A percentile compares a stretch with the other conserved stretches of the same genome.
phyloP scores from a whole-genome alignment of 2,888 invertebrate species.

The Sinhomidia bicolor region DNA sequence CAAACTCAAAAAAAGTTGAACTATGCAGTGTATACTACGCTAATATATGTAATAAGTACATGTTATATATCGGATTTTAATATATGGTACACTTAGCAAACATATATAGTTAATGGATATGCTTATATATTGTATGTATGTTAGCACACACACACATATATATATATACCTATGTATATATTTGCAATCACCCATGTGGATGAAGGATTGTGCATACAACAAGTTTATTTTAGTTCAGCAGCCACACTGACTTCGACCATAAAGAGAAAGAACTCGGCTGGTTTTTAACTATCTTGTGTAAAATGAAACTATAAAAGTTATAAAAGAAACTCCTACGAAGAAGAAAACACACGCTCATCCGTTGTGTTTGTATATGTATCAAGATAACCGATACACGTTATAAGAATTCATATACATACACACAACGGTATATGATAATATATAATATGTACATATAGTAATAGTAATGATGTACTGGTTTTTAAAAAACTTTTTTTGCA shows the following conservation, averaged over 20 bases:
- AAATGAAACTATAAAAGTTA: constrained; percentile 36
- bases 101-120: too few species aligned
- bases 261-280: constrained; percentile 35
- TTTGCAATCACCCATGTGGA: constrained; percentile 28
- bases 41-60: too few species aligned
- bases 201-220: constrained; percentile 56
- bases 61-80: too few species aligned
- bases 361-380: neutral
- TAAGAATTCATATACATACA: neutral
- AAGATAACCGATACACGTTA: neutral
- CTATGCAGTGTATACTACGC: neutral
- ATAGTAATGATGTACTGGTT: too few species aligned
- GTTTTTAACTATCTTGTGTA: constrained; percentile 59
- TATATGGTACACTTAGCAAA: too few species aligned
- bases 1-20: constrained; percentile 28
- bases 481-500: too few species aligned
- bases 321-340: neutral
- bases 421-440: constrained; percentile 9
- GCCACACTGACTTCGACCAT: constrained; percentile 38
- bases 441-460: neutral
- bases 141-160: too few species aligned
- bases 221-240: constrained; percentile 32
- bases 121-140: too few species aligned
- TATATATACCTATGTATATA: neutral
- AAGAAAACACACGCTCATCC: too few species aligned